Evolutionary conservation across 1,140 invertebrate genomes (phyloP).

Genomic region (Drosophila lacteicornis): DNA sequence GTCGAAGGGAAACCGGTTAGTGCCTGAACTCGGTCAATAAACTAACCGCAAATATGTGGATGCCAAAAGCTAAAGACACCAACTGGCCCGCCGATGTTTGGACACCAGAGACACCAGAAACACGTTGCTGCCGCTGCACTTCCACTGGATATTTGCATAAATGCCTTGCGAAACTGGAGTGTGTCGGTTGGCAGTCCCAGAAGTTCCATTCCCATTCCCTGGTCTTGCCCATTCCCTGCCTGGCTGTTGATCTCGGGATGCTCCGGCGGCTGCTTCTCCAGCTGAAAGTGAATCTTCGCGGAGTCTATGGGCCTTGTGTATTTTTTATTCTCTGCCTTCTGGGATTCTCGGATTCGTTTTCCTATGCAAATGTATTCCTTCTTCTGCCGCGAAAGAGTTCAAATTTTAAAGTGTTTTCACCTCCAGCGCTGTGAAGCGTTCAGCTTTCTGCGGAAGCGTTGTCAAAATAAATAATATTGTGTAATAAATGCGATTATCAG

Average conservation of each 20-base stretch:
- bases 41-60: conserved; percentile 71
- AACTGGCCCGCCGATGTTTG: conserved; percentile 9
- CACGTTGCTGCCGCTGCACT: conserved; percentile 22
- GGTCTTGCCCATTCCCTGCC: not conserved
- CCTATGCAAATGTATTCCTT: conserved; percentile 5
- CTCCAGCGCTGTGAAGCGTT: not conserved
- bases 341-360: conserved; percentile 1
- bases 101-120: conserved; percentile 18
- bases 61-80: conserved; percentile 32
- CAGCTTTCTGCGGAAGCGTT: conserved; percentile 1
- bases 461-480: not conserved
- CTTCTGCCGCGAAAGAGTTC: not conserved
- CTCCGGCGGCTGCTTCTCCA: not conserved
- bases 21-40: conserved; percentile 67
- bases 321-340: not conserved
- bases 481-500: not conserved
- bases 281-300: conserved; percentile 4
- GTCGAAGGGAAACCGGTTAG: conserved; percentile 29
- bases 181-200: not conserved
- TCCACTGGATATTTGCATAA: conserved; percentile 31
- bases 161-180: conserved; percentile 24
- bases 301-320: not conserved
- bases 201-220: not conserved
- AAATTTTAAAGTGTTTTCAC: not conserved
- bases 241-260: not conserved